Evolutionary conservation across 2,888 invertebrate genomes (phyloP), one percentile per base, ranked within the genome.

Genomic region (Plebejus melissa): DNA sequence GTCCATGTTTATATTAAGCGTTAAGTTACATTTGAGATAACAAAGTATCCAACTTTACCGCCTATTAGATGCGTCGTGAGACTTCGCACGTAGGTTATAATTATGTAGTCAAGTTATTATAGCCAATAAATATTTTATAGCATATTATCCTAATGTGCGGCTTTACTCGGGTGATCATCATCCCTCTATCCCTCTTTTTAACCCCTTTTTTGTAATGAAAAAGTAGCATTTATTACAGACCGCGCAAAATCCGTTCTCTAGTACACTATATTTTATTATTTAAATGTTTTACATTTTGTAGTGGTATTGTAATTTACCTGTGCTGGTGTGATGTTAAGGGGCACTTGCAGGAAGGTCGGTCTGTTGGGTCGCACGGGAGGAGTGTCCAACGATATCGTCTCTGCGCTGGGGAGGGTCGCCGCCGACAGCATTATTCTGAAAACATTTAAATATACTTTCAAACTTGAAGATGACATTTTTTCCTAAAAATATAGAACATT

Each of bases 311-410:
- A 65, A 65, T 32, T 79, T 81, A 93, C 92, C 88, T 94, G 94
- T 75, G 94, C 91, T 50, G 93, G 93, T 70, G 91, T 93, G 79
- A 94, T 87, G 72, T 93, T 94, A 77, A 95, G 91, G 78, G 95
- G 95, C 80, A 96, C 95, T 82, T 95, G 95, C 76, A 97, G 91
- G 79, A 96, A 96, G 87, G 95, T 97, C 79, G 97, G 97, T 82
- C 97, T 93, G 86, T 94, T 95, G 79, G 96, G 95, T 46, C 92
- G 88, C 77, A 83, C 88, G 69, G 94, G 89, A 76, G 91, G 90
- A 54, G 93, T 87, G 82, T 89, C 88, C 78, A 90, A 83, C 11
- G 86, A 76, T 57, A 79, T 83, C 28, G 83, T 79, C 41, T 83
- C 78, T 22, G 84, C 80, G 75, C 83, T 84, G 78, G 90, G 85